phyloP scores from a whole-genome alignment of 2,888 invertebrate species.

The Lepidocyrtinus sp. region DNA sequence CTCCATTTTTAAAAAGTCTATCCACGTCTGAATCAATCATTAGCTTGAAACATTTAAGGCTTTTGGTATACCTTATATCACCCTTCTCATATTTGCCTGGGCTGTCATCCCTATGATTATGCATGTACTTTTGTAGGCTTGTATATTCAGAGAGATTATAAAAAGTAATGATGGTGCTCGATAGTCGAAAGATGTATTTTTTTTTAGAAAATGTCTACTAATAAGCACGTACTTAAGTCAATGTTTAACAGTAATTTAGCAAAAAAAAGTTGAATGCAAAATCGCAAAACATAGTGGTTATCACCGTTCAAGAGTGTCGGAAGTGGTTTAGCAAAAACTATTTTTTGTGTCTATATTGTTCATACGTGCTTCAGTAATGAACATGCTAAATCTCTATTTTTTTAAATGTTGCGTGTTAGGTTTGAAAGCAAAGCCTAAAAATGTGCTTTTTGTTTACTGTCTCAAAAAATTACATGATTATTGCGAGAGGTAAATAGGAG shows the following conservation, averaged over 20 bases:
- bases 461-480: background rate
- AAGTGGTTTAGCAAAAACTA: background rate
- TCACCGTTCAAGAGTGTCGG: background rate
- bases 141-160: slow-evolving; percentile 17
- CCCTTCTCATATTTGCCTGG: slow-evolving; percentile 1
- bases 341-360: background rate
- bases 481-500: background rate
- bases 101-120: slow-evolving; percentile 6
- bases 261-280: slow-evolving; percentile 32
- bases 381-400: background rate
- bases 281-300: slow-evolving; percentile 33
- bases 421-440: background rate
- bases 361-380: background rate
- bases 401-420: background rate
- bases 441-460: background rate
- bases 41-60: slow-evolving; percentile 13
- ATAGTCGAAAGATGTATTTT: background rate
- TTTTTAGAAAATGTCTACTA: background rate
- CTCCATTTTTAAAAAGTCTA: slow-evolving; percentile 11
- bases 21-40: slow-evolving; percentile 30
- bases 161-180: slow-evolving; percentile 7
- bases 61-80: slow-evolving; percentile 37
- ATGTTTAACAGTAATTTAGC: slow-evolving; percentile 46
- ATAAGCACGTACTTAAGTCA: slow-evolving; percentile 52
- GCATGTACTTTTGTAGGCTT: no score